Conservation (phyloP, 2,888 invertebrate genomes). For the Eupithecia dodoneata region DNA sequence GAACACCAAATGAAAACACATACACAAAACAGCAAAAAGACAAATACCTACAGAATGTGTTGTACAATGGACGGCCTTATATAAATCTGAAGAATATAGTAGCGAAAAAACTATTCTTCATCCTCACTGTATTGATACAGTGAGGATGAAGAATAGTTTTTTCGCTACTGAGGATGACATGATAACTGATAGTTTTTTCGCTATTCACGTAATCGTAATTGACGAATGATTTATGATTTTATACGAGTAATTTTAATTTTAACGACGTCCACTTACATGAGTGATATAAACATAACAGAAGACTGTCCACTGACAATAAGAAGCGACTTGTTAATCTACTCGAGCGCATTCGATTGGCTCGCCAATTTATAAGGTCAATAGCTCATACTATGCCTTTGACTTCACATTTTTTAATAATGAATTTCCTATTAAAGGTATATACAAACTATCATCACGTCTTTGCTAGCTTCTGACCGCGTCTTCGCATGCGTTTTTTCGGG, state of each 20-base stretch:
- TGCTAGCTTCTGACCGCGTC: no score
- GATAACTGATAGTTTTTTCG: no score
- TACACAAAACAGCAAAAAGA: no score
- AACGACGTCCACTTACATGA: conserved; percentile 48
- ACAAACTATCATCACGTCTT: no score
- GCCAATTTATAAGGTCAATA: conserved; percentile 37
- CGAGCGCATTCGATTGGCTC: conserved; percentile 34
- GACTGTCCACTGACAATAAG: conserved; percentile 32
- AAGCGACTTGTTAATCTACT: conserved; percentile 30
- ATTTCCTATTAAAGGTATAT: not conserved
- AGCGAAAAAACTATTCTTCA: not conserved
- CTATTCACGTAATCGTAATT: not conserved
- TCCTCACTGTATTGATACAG: not conserved
- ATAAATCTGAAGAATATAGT: no score
- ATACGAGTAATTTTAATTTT: not conserved
- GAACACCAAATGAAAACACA: no score
- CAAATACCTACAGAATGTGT: no score
- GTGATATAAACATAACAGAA: conserved; percentile 51
- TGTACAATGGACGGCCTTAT: no score
- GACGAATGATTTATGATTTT: not conserved
- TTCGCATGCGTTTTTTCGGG: no score
- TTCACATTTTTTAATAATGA: not conserved
- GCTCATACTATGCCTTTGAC: not conserved
- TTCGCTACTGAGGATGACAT: no score
- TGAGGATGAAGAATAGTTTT: no score